These are phyloP conservation scores for Dermolepida albohirtum DNA, from an alignment of 2,888 invertebrate species.

Conservation along the genomic window DNA sequence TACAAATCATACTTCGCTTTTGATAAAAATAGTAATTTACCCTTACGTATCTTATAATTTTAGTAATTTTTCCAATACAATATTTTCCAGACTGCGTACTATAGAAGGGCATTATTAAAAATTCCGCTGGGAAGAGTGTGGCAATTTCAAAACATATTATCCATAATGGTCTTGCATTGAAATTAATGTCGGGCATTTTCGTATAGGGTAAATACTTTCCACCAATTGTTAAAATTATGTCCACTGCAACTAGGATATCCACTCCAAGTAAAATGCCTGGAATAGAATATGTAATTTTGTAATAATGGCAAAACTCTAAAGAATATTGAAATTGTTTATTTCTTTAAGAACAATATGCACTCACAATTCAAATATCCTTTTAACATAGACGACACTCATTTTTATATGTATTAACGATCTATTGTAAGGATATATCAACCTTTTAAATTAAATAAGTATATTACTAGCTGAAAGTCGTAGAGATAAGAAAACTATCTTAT, in stretches of 20 bases:
- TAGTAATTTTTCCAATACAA: conserved; percentile 34
- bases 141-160: conserved; percentile 41
- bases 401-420: too few species aligned
- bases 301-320: too few species aligned
- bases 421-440: too few species aligned
- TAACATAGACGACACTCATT: too few species aligned
- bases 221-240: conserved; percentile 26
- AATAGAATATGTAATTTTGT: conserved; percentile 18
- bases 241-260: conserved; percentile 25
- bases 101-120: conserved; percentile 20
- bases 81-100: neutral
- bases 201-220: conserved; percentile 18
- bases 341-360: too few species aligned
- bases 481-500: too few species aligned
- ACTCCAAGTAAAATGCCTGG: conserved; percentile 28
- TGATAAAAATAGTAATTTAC: conserved; percentile 34
- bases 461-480: too few species aligned
- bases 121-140: conserved; percentile 47
- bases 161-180: conserved; percentile 31
- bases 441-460: too few species aligned
- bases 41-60: conserved; percentile 29
- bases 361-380: too few species aligned
- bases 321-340: too few species aligned
- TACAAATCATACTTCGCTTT: conserved; percentile 12
- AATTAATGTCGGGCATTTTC: conserved; percentile 13